Conservation (phyloP, 2,888 invertebrate genomes). For the Tuta absoluta region DNA sequence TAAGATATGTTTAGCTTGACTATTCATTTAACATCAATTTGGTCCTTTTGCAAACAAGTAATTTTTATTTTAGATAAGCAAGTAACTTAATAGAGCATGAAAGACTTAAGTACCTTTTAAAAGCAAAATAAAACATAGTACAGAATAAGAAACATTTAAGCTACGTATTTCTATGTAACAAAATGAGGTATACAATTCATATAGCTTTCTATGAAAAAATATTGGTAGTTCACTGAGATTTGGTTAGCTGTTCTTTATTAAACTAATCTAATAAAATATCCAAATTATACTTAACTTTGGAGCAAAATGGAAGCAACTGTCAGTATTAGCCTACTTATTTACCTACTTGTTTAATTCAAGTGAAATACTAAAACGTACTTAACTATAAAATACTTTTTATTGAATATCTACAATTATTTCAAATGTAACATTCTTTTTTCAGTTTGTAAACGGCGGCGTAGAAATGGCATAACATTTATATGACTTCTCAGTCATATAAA, state of each 20-base stretch:
- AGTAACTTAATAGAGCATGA: background rate
- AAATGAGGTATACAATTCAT: background rate
- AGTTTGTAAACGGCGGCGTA: background rate
- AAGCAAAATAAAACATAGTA: too few species aligned
- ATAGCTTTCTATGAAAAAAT: background rate
- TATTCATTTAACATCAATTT: slow-evolving; percentile 37
- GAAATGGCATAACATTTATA: background rate
- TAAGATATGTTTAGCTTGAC: slow-evolving; percentile 19
- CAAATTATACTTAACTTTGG: slow-evolving; percentile 2
- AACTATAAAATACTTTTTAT: background rate
- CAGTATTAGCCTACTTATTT: slow-evolving; percentile 2
- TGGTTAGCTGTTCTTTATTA: background rate
- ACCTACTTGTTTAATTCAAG: slow-evolving; percentile 2
- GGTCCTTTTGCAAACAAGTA: slow-evolving; percentile 40
- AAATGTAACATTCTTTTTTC: background rate
- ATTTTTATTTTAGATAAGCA: background rate
- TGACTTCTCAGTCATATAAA: background rate
- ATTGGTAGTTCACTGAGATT: background rate
- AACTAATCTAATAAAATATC: slow-evolving; percentile 8
- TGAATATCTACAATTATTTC: background rate
- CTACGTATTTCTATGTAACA: too few species aligned
- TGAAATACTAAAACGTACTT: slow-evolving; percentile 21
- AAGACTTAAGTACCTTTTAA: background rate
- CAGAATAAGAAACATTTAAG: too few species aligned
- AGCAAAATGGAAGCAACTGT: slow-evolving; percentile 22